Percentiles rank a stretch among this genome's conserved stretches.
These are phyloP conservation scores for Nestor notabilis DNA, from an alignment of 2,113 vertebrate species.

Conservation along the genomic window DNA sequence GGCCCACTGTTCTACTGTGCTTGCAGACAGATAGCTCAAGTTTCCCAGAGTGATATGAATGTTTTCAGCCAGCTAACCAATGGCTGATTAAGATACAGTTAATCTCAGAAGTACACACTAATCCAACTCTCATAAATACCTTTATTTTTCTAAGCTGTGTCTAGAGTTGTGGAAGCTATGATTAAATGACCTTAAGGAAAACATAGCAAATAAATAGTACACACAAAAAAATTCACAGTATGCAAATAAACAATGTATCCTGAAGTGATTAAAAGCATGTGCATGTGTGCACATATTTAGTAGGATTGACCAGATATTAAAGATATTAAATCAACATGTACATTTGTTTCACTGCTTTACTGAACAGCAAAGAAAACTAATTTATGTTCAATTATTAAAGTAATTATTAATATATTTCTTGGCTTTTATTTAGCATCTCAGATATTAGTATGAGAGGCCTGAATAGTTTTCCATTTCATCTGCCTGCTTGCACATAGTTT, in stretches of 20 bases:
- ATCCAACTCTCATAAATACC: background rate
- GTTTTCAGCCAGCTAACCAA: conserved; percentile 8
- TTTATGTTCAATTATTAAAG: background rate
- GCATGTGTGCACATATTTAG: background rate
- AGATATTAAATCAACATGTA: background rate
- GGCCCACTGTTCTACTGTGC: background rate
- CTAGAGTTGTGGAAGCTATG: background rate
- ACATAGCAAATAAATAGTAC: background rate
- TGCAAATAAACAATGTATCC: background rate
- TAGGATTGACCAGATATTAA: background rate
- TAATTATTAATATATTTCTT: background rate
- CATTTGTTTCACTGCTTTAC: background rate
- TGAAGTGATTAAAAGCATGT: background rate
- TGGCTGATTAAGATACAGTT: background rate
- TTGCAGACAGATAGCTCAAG: background rate
- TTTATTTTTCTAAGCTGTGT: background rate
- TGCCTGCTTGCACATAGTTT: background rate
- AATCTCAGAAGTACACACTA: background rate
- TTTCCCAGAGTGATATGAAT: background rate
- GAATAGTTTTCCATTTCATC: background rate
- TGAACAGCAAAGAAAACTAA: background rate
- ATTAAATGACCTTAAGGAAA: background rate
- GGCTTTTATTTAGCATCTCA: background rate
- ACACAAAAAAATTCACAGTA: background rate
- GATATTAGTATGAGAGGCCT: background rate